A percentile compares a stretch with the other conserved stretches of the same genome.
Evolutionary conservation across 2,113 vertebrate species (phyloP).

Genomic region (Carlito syrichta): DNA sequence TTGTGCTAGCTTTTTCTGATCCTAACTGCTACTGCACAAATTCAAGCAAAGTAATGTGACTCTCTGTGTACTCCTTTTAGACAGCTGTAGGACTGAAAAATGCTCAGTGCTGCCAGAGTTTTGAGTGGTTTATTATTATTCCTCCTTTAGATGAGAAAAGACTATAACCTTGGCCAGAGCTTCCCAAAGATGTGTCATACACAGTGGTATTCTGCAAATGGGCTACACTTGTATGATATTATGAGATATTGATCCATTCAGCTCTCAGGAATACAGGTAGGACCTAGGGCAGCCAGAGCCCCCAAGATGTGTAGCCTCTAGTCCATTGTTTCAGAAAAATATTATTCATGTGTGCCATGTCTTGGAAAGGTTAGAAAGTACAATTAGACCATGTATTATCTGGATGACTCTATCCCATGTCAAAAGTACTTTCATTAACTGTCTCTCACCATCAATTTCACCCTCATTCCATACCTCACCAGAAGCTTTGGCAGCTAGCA

Average conservation of each 20-base stretch:
- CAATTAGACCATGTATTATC: background rate
- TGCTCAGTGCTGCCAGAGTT: background rate
- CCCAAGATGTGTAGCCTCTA: background rate
- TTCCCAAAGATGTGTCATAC: background rate
- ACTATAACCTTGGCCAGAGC: background rate
- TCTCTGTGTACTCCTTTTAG: background rate
- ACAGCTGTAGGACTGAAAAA: background rate
- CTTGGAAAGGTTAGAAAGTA: background rate
- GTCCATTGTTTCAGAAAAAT: background rate
- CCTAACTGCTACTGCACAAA: background rate
- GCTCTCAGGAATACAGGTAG: background rate
- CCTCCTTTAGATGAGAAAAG: slow-evolving; percentile 3
- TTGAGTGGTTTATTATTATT: slow-evolving; percentile 4
- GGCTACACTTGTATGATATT: background rate
- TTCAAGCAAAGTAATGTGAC: background rate
- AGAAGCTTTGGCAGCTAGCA: background rate
- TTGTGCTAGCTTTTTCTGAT: background rate
- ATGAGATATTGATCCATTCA: background rate
- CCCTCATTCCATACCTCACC: background rate
- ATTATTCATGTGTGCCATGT: background rate
- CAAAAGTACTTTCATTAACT: background rate
- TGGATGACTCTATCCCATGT: background rate
- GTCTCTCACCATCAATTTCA: background rate
- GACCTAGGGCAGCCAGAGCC: background rate
- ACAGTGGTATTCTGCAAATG: background rate